Percentiles rank a stretch among this genome's conserved stretches.
phyloP scores from a whole-genome alignment of 2,797 vertebrate genomes.

The Anableps anableps region DNA sequence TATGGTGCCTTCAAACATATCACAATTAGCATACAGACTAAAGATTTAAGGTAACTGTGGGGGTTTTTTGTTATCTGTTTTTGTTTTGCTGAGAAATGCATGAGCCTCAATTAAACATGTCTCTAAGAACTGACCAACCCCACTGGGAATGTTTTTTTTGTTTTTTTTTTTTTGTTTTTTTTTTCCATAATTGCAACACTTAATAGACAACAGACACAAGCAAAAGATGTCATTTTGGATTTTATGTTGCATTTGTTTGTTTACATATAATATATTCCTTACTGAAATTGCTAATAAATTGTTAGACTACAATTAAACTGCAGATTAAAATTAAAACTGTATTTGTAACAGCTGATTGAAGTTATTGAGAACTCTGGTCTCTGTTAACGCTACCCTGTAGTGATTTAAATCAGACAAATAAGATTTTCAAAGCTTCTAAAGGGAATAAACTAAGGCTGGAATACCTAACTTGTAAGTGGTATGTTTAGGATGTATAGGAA shows the following conservation, averaged over 20 bases:
- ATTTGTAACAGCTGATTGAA: background rate
- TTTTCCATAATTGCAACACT: too few relatives aligned
- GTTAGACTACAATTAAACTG: background rate
- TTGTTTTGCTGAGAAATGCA: too few relatives aligned
- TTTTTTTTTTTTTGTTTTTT: too few relatives aligned
- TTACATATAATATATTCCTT: background rate
- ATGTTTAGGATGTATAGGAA: background rate
- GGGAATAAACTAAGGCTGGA: background rate
- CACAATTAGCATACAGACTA: background rate
- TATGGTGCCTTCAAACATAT: background rate
- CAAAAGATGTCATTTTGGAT: background rate
- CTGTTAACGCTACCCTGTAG: background rate
- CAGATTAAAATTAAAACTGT: background rate
- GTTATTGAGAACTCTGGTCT: background rate
- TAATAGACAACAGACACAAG: background rate
- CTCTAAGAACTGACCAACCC: too few relatives aligned
- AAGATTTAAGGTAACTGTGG: background rate
- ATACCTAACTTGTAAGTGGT: background rate
- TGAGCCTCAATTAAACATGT: too few relatives aligned
- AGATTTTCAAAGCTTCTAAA: background rate
- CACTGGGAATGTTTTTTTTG: too few relatives aligned
- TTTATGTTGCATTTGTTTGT: background rate
- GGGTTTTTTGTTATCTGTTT: too few relatives aligned
- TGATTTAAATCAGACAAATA: background rate
- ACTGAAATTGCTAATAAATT: background rate